phyloP scores from a whole-genome alignment of 2,113 vertebrate species.

The Rhizomys pruinosus region DNA sequence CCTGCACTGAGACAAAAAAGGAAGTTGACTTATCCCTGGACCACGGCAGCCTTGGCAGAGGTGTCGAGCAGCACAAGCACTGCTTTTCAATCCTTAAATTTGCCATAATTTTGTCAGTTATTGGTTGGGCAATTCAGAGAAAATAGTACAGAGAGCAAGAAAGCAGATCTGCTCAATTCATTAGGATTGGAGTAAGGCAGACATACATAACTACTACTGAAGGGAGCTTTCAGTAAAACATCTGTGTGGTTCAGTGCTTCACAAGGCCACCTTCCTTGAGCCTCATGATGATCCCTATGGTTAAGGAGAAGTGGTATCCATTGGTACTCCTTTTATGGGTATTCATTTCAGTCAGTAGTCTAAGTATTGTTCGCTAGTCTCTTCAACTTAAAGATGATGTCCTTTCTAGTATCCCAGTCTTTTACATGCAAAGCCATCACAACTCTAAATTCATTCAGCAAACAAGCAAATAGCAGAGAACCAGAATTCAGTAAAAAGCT shows the following conservation, averaged over 20 bases:
- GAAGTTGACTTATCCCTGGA: neutral
- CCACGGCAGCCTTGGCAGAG: neutral
- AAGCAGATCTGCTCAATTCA: neutral
- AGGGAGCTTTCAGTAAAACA: neutral
- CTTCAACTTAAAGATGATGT: neutral
- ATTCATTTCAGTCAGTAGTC: neutral
- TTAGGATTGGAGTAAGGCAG: neutral
- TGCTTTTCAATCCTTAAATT: neutral
- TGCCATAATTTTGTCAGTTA: neutral
- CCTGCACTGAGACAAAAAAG: neutral
- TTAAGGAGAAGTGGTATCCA: neutral
- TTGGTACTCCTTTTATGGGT: neutral
- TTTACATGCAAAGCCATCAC: constrained; percentile 12
- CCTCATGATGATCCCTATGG: neutral
- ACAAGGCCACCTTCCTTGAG: neutral
- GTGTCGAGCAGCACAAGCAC: neutral
- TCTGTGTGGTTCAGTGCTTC: neutral
- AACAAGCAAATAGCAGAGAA: neutral
- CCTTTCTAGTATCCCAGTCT: neutral
- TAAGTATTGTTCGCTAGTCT: neutral
- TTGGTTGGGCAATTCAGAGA: neutral
- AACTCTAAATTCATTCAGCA: neutral
- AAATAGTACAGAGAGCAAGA: neutral
- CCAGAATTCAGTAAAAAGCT: neutral
- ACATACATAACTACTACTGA: neutral